phyloP scores from a whole-genome alignment of 2,888 invertebrate genomes.

The Balanococcus diminutus region DNA sequence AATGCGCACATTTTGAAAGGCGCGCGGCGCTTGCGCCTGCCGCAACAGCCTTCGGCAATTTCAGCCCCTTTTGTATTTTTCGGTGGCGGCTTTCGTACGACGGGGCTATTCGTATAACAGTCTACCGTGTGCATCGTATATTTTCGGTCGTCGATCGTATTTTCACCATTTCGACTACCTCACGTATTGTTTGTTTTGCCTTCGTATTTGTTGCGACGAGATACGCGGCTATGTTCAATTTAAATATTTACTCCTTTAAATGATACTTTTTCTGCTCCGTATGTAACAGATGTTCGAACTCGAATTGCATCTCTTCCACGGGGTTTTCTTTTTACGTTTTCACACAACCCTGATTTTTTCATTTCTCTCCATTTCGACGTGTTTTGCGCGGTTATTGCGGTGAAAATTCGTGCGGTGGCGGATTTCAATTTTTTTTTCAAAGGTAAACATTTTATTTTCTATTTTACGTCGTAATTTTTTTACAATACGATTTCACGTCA shows the following conservation, averaged over 20 bases:
- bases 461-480: background rate
- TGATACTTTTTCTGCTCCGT: constrained; percentile 8
- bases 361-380: background rate
- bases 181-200: constrained; percentile 30
- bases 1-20: constrained; percentile 46
- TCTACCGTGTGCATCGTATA: constrained; percentile 26
- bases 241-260: constrained; percentile 40
- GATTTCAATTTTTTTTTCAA: background rate
- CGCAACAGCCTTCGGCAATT: constrained; percentile 43
- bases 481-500: background rate
- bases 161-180: background rate
- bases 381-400: background rate
- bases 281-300: constrained; percentile 30
- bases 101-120: background rate
- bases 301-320: constrained; percentile 5
- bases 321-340: background rate
- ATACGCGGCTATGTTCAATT: constrained; percentile 35
- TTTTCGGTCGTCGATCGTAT: constrained; percentile 3
- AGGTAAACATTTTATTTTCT: background rate
- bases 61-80: constrained; percentile 38
- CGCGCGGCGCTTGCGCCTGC: constrained; percentile 30
- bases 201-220: constrained; percentile 21
- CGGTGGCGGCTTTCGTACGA: constrained; percentile 22
- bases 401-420: constrained; percentile 15
- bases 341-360: background rate